These are phyloP conservation scores for Plagodis dolabraria DNA, from an alignment of 2,888 invertebrate species.

Conservation along the genomic window DNA sequence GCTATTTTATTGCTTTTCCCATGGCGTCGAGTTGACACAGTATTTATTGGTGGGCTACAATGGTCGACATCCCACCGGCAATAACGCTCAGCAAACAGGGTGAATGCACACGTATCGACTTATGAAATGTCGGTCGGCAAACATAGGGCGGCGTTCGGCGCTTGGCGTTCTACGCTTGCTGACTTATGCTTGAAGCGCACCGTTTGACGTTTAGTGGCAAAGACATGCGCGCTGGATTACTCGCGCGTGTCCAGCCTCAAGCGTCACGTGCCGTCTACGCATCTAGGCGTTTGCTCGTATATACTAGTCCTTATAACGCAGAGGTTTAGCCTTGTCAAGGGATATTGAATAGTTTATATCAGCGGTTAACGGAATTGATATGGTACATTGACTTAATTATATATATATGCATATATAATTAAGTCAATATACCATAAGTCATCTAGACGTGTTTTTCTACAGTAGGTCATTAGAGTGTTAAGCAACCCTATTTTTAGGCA, in stretches of 20 bases:
- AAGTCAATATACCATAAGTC: too few relatives aligned
- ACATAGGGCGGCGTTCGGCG: conserved; percentile 60
- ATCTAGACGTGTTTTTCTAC: too few relatives aligned
- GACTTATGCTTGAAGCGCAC: conserved; percentile 49
- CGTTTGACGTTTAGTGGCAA: conserved; percentile 42
- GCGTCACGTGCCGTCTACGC: conserved; percentile 5
- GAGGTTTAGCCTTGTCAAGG: conserved; percentile 13
- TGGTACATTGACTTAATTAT: conserved; percentile 1
- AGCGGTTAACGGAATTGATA: conserved; percentile 25
- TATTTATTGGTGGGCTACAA: conserved; percentile 36
- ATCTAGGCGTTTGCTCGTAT: conserved; percentile 1
- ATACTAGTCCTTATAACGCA: conserved; percentile 15
- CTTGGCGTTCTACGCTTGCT: not conserved
- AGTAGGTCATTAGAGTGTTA: too few relatives aligned
- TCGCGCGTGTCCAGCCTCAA: conserved; percentile 50
- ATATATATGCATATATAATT: not conserved
- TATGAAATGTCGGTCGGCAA: conserved; percentile 60
- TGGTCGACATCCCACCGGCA: conserved; percentile 28
- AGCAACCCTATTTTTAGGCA: too few relatives aligned
- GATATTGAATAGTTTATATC: conserved; percentile 29
- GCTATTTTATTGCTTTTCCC: conserved; percentile 41
- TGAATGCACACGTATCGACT: conserved; percentile 31
- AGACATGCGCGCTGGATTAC: conserved; percentile 56
- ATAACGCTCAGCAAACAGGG: conserved; percentile 35
- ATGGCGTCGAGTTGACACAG: conserved; percentile 34